Percentiles rank a stretch among this genome's conserved stretches.
These are phyloP conservation scores for Cerceris ruficornis DNA, from an alignment of 2,888 invertebrate species.

Conservation along the genomic window DNA sequence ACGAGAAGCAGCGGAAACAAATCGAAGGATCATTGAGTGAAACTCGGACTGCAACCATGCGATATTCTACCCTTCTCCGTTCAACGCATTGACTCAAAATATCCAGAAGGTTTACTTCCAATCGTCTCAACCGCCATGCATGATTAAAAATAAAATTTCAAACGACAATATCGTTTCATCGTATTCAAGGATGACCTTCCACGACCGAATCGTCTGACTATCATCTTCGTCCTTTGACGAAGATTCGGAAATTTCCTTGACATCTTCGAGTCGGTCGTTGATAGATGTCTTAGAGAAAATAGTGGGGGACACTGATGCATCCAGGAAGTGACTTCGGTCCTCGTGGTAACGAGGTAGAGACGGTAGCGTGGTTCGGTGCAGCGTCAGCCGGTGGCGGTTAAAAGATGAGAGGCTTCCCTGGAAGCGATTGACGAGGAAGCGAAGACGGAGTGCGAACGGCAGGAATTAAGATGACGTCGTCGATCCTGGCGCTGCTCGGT, in stretches of 20 bases:
- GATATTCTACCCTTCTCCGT: conserved; percentile 70
- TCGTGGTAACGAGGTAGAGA: conserved; percentile 38
- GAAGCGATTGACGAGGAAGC: conserved; percentile 35
- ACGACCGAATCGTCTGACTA: neutral
- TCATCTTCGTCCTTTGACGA: neutral
- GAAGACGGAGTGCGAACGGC: conserved; percentile 49
- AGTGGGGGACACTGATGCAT: conserved; percentile 48
- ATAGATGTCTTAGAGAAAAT: neutral
- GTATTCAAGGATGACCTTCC: neutral
- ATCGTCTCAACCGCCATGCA: conserved; percentile 1
- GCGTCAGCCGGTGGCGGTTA: conserved; percentile 37
- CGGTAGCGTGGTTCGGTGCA: conserved; percentile 19
- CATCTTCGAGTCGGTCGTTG: neutral
- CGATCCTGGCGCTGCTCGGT: conserved; percentile 67
- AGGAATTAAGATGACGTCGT: conserved; percentile 67
- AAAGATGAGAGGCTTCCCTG: conserved; percentile 28
- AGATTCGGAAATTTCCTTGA: neutral
- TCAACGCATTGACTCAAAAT: conserved; percentile 71
- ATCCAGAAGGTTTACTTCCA: conserved; percentile 56
- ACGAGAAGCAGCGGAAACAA: conserved; percentile 6
- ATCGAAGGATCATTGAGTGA: conserved; percentile 15
- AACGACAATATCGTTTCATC: neutral
- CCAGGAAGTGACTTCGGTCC: conserved; percentile 17
- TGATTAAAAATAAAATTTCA: neutral
- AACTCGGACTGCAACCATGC: conserved; percentile 9